phyloP scores from a whole-genome alignment of 2,113 vertebrate genomes.

The Ptilonorhynchus violaceus region DNA sequence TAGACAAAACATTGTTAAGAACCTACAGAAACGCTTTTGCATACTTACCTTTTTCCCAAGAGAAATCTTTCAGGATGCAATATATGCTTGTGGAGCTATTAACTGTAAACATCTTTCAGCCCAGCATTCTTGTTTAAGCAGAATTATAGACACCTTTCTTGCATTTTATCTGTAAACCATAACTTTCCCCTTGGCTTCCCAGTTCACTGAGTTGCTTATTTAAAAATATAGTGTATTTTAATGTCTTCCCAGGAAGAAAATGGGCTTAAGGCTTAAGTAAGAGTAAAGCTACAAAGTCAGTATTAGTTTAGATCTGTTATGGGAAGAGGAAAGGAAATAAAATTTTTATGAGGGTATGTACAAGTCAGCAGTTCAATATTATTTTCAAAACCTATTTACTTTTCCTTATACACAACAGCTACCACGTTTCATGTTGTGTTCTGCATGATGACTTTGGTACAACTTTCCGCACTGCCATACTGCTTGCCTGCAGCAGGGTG shows the following conservation, averaged over 20 bases:
- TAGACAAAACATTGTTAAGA: neutral
- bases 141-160: neutral
- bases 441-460: neutral
- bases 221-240: neutral
- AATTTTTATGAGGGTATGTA: neutral
- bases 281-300: neutral
- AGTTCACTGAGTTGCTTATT: neutral
- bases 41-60: neutral
- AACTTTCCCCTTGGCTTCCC: neutral
- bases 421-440: neutral
- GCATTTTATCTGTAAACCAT: neutral
- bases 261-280: neutral
- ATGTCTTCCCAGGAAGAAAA: neutral
- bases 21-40: neutral
- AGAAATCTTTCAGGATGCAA: neutral
- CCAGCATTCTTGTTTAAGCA: neutral
- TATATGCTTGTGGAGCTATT: neutral
- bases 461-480: neutral
- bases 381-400: neutral
- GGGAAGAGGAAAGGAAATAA: neutral
- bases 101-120: neutral
- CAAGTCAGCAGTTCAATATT: neutral
- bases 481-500: neutral
- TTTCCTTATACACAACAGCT: neutral
- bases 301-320: neutral